These are phyloP conservation scores for Chrysaora quinquecirrha DNA, from an alignment of 30 jellyfish, hydroid and myxozoan species.

Conservation along the genomic window DNA sequence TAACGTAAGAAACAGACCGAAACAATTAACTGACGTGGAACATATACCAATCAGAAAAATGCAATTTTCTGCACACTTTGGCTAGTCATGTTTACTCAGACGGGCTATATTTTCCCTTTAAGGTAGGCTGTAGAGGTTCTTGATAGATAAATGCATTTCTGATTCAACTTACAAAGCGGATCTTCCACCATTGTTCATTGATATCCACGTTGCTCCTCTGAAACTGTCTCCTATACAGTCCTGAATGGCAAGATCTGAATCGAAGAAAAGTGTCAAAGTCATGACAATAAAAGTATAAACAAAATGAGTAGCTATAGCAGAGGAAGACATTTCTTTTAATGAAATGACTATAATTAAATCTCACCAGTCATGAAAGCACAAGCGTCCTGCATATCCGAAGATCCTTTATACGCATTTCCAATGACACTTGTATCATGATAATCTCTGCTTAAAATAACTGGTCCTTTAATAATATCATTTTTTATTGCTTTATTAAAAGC, in stretches of 20 bases:
- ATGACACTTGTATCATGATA: slow-evolving; percentile 98
- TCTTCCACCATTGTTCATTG: slow-evolving; percentile 92
- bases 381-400: slow-evolving; percentile 80
- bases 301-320: too few species aligned
- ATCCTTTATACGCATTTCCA: slow-evolving; percentile 89
- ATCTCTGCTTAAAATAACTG: slow-evolving; percentile 93
- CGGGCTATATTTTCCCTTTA: too few species aligned
- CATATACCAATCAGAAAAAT: too few species aligned
- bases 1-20: too few species aligned
- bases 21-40: too few species aligned
- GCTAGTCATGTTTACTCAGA: too few species aligned
- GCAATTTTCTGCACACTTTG: too few species aligned
- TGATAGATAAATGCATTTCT: too few species aligned
- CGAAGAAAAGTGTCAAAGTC: neutral
- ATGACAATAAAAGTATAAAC: too few species aligned
- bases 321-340: too few species aligned
- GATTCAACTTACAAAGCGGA: slow-evolving; percentile 89
- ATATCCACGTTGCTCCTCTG: slow-evolving; percentile 99
- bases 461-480: slow-evolving; percentile 86
- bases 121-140: too few species aligned
- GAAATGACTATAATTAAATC: too few species aligned
- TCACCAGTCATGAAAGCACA: slow-evolving; percentile 80
- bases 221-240: slow-evolving; percentile 97
- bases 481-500: slow-evolving; percentile 92
- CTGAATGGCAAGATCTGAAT: slow-evolving; percentile 92